These are phyloP conservation scores for Seriola quinqueradiata DNA, from an alignment of 2,113 vertebrate genomes.

Conservation along the genomic window DNA sequence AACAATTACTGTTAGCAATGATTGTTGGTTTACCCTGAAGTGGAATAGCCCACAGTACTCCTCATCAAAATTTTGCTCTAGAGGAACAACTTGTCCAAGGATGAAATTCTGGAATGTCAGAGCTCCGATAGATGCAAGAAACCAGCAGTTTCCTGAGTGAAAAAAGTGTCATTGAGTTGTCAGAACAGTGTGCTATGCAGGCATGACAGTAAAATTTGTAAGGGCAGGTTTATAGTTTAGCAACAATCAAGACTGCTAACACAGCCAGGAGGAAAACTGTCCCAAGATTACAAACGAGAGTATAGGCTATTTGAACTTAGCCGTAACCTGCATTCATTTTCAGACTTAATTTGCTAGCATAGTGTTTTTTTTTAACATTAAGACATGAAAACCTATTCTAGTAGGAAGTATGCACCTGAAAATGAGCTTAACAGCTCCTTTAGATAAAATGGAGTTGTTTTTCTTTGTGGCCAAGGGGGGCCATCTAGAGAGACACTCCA, in stretches of 20 bases:
- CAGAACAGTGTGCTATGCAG: not conserved
- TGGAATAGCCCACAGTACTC: slow-evolving; percentile 85
- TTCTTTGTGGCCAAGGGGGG: no score
- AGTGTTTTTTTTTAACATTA: no score
- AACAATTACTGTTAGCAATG: not conserved
- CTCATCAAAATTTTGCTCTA: slow-evolving; percentile 68
- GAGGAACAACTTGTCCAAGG: slow-evolving; percentile 65
- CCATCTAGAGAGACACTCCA: no score
- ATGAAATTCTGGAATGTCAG: slow-evolving; percentile 76
- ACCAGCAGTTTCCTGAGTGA: slow-evolving; percentile 83
- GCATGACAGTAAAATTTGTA: not conserved
- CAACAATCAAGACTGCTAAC: no score
- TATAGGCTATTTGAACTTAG: not conserved
- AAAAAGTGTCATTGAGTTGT: not conserved
- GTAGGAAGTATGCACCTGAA: no score
- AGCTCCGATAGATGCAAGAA: slow-evolving; percentile 82
- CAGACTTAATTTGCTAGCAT: no score
- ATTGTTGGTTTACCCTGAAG: slow-evolving; percentile 74
- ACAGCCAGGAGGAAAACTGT: not conserved
- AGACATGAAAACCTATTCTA: no score
- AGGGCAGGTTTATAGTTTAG: not conserved
- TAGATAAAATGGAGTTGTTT: no score
- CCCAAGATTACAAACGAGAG: not conserved
- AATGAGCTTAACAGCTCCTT: no score
- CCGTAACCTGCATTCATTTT: no score